These are phyloP conservation scores for Scalopus aquaticus DNA, from an alignment of 2,113 vertebrate species.

Conservation along the genomic window DNA sequence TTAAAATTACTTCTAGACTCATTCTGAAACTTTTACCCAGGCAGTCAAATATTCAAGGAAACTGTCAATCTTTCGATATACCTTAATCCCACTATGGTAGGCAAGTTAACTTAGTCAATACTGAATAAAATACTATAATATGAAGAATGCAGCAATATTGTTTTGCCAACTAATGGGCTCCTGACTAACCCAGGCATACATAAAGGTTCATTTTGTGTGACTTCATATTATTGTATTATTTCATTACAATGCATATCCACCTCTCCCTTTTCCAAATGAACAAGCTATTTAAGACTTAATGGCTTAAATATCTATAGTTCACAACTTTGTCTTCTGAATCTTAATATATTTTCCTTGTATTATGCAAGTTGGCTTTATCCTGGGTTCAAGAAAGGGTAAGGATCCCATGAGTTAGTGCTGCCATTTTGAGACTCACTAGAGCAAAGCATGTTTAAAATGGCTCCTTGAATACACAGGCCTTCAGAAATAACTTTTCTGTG, in stretches of 20 bases:
- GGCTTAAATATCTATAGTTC: not conserved
- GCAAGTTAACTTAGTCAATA: not conserved
- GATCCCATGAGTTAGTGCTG: not conserved
- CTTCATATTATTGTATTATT: not conserved
- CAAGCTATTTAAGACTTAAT: not conserved
- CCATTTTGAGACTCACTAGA: not conserved
- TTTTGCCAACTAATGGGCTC: not conserved
- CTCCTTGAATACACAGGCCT: not conserved
- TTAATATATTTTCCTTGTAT: not conserved
- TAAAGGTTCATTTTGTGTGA: not conserved
- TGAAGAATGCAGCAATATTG: not conserved
- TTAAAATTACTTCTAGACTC: not conserved
- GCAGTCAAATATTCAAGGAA: not conserved
- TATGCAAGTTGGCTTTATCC: not conserved
- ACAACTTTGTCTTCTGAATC: not conserved
- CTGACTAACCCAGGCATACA: not conserved
- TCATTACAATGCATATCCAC: not conserved
- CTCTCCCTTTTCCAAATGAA: not conserved
- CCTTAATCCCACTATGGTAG: not conserved
- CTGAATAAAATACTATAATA: not conserved
- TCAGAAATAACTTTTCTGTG: not conserved
- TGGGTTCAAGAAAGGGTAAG: not conserved
- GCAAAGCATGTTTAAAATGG: constrained; percentile 16
- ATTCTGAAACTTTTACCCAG: not conserved
- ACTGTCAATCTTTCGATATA: not conserved